Base-by-base conservation (phyloP, 1,140 invertebrate species). In the Hycleus cichorii region DNA sequence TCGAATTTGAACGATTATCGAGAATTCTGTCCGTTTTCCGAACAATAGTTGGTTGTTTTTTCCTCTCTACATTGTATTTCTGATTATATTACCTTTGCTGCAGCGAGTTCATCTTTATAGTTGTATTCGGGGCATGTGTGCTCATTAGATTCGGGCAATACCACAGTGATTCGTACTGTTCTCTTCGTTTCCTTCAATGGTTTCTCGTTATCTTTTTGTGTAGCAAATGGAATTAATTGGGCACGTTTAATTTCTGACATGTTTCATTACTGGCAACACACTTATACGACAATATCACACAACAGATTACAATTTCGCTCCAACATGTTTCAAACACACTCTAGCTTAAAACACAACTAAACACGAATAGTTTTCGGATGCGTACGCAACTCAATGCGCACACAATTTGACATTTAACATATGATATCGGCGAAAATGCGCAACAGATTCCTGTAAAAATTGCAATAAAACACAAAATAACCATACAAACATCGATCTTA, bases 111-210 rank as follows among this genome's bases (percentile, higher is more conserved):
- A 62, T 83, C 79, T 65, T 76, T 75, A 74, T 82, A 86, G 74
- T 81, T 83, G 76, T 79, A 83, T 75, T 84, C 82, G 50, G 83
- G 79, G 75, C 78, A 84, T 73, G 77, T 78, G 73, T 78, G 75
- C 70, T 84, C 82, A 69, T 81, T 85, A 9, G 83, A 83, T 70
- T 84, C 82, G 49, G 75, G 74, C 56, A 86, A 76, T 66, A 75
- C 75, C 59, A 86, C 69, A 47, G 73, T 72, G 69, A 86, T 81
- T 57, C 84, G 77, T 56, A 79, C 74, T 46, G 81, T 71, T 69
- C 69, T 71, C 44, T 48, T 46, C n/a, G 49, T 44, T 60, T 67
- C 64, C 58, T 69, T 68, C 24, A 39, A 55, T 40, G 55, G 53
- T 53, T 71, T 69, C 47, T 67, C 65, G 47, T 61, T 64, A 54